phyloP scores from a whole-genome alignment of 2,113 vertebrate genomes.

The Litocranius walleri region DNA sequence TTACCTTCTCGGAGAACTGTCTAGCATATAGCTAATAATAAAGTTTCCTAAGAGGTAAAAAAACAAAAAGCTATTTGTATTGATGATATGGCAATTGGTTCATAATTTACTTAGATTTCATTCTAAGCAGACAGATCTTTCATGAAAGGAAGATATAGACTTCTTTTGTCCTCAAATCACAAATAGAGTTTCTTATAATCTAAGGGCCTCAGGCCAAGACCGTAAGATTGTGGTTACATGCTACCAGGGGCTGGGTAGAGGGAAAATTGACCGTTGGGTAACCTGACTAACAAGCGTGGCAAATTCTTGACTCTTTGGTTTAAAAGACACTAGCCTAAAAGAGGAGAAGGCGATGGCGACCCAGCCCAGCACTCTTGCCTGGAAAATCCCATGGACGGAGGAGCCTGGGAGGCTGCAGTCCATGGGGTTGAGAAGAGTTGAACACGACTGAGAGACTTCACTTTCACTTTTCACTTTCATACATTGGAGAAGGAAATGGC shows the following conservation, averaged over 20 bases:
- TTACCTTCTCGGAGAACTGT: neutral
- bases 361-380: no score
- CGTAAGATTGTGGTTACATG: neutral
- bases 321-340: neutral
- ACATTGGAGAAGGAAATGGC: no score
- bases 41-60: neutral
- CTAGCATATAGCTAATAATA: neutral
- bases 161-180: neutral
- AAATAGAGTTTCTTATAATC: neutral
- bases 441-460: no score
- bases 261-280: neutral
- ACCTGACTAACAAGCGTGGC: neutral
- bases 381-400: no score
- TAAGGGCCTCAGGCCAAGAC: neutral
- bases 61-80: neutral
- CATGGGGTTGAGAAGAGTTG: accelerated
- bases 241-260: neutral
- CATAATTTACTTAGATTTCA: neutral
- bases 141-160: neutral
- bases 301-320: neutral
- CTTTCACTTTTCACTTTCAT: no score
- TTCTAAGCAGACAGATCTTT: neutral
- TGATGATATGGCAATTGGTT: neutral
- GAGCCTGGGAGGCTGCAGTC: no score
- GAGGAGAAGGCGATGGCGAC: neutral